A percentile compares a stretch with the other conserved stretches of the same genome.
phyloP scores from a whole-genome alignment of 2,888 invertebrate species.

The Hydraecia micacea region DNA sequence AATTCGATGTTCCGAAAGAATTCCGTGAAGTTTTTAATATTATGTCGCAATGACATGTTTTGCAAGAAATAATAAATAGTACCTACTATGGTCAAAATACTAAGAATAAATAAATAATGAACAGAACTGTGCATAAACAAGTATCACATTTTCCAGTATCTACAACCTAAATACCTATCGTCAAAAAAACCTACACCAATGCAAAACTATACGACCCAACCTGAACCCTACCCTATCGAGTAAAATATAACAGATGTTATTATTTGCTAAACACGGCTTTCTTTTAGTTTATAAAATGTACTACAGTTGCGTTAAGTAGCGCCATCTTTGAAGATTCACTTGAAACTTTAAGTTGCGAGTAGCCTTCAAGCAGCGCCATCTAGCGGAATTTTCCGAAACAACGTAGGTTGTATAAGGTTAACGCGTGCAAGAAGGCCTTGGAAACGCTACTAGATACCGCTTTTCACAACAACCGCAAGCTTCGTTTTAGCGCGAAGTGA shows the following conservation, averaged over 20 bases:
- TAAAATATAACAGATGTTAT: background rate
- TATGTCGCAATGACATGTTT: background rate
- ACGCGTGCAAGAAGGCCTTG: constrained; percentile 69
- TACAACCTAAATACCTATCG: background rate
- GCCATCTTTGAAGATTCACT: constrained; percentile 78
- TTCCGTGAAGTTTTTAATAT: background rate
- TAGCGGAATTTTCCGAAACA: constrained; percentile 83
- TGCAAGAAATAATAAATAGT: background rate
- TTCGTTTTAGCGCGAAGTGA: constrained; percentile 15
- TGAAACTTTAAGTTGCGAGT: constrained; percentile 70
- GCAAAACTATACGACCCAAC: background rate
- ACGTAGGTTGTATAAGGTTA: constrained; percentile 75
- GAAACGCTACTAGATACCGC: constrained; percentile 83
- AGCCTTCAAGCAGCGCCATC: constrained; percentile 79
- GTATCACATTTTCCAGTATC: background rate
- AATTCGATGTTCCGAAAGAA: background rate
- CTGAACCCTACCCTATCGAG: background rate
- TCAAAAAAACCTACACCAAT: background rate
- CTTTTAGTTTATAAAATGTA: background rate
- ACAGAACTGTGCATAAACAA: background rate
- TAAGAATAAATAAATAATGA: background rate
- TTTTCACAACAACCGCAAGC: constrained; percentile 60
- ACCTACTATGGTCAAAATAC: too few relatives aligned
- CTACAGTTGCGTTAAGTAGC: constrained; percentile 63
- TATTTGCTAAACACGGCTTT: background rate